Conservation (phyloP, 2,113 vertebrate genomes). For the Scalopus aquaticus region DNA sequence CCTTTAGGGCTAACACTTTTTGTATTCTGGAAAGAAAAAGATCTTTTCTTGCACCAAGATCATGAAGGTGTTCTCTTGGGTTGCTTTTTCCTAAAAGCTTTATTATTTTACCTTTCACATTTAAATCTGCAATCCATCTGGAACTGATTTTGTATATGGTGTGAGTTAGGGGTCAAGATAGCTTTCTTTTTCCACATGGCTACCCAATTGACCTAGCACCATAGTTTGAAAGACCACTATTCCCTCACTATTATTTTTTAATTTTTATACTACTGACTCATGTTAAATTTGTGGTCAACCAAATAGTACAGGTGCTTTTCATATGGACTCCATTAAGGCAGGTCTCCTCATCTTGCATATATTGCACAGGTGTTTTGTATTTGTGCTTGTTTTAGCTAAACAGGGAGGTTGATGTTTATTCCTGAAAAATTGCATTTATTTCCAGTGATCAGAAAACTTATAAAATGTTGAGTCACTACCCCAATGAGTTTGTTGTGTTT, state of each 20-base stretch:
- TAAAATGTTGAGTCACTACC: not conserved
- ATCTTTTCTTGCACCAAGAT: not conserved
- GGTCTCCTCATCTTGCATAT: not conserved
- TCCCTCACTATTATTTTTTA: constrained; percentile 33
- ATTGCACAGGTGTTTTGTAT: not conserved
- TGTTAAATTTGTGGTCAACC: not conserved
- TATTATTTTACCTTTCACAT: constrained; percentile 33
- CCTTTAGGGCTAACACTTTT: not conserved
- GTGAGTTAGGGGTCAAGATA: constrained; percentile 44
- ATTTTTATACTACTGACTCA: constrained; percentile 51
- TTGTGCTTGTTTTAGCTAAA: constrained; percentile 24
- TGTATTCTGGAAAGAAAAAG: not conserved
- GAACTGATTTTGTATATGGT: constrained; percentile 60
- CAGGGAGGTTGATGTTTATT: not conserved
- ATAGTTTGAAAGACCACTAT: not conserved
- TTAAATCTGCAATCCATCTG: constrained; percentile 43
- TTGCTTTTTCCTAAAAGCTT: constrained; percentile 12
- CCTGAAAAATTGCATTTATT: constrained; percentile 23
- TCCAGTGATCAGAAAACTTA: not conserved
- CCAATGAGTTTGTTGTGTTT: not conserved
- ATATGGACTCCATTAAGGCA: not conserved
- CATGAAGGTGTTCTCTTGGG: constrained; percentile 5
- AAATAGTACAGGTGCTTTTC: constrained; percentile 6
- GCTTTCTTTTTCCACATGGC: constrained; percentile 27
- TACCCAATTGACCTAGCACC: not conserved